Percentiles rank a stretch among this genome's conserved stretches.
Evolutionary conservation across 2,888 invertebrate species (phyloP).

Genomic region (Phytoseiulus persimilis): DNA sequence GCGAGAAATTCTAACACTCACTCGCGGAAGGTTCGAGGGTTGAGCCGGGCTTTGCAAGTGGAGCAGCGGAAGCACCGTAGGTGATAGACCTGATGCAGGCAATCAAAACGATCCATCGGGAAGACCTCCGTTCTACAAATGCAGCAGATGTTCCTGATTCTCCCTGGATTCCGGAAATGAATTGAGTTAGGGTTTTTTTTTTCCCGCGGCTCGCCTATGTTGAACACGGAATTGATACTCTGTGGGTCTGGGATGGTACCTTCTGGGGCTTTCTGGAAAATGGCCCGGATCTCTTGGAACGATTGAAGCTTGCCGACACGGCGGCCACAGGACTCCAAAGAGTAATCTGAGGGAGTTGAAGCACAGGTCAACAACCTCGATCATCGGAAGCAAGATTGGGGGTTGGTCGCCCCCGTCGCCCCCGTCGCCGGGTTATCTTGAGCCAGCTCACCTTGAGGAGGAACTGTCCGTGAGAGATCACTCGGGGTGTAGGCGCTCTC

Average conservation of each 20-base stretch:
- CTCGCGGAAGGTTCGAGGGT: background rate
- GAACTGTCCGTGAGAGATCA: background rate
- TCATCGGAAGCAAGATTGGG: too few relatives aligned
- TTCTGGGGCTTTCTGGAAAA: background rate
- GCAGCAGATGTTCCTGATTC: background rate
- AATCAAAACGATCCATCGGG: background rate
- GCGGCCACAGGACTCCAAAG: background rate
- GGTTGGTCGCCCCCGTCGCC: too few relatives aligned
- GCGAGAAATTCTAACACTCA: background rate
- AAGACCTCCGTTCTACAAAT: background rate
- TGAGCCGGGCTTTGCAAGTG: background rate
- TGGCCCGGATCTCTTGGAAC: background rate
- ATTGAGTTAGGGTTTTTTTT: too few relatives aligned
- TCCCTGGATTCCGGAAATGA: background rate
- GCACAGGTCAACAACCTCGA: too few relatives aligned
- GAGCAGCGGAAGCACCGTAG: background rate
- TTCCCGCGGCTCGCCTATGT: too few relatives aligned
- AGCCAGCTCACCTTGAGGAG: background rate
- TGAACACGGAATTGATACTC: background rate
- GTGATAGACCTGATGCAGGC: background rate
- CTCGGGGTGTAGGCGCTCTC: background rate
- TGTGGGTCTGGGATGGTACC: background rate
- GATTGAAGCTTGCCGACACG: background rate
- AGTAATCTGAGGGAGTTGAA: background rate
- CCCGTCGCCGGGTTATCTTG: background rate